A percentile compares a stretch with the other conserved stretches of the same genome.
Evolutionary conservation across 2,113 vertebrate genomes (phyloP).

Genomic region (Ictalurus punctatus): DNA sequence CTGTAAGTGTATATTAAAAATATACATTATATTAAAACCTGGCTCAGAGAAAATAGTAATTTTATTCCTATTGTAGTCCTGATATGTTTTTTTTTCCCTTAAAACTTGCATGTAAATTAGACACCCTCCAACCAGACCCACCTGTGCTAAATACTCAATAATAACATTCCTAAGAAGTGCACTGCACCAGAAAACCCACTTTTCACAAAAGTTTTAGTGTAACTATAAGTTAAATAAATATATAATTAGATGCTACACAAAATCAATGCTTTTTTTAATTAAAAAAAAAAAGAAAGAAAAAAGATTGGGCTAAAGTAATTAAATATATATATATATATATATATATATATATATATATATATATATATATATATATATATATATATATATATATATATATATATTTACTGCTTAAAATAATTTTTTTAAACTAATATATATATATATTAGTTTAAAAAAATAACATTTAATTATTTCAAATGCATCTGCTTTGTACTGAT

Average conservation of each 20-base stretch:
- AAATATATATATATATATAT: not conserved
- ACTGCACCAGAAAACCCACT: not conserved
- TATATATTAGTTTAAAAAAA: not conserved
- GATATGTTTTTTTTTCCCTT: slow-evolving; percentile 32
- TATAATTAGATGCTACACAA: not conserved
- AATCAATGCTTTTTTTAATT: too few species aligned
- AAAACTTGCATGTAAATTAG: slow-evolving; percentile 51
- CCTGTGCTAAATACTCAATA: slow-evolving; percentile 19
- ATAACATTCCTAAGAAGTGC: not conserved
- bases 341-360: too few species aligned
- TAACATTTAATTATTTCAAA: not conserved
- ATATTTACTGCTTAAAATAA: too few species aligned
- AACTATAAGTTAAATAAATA: not conserved
- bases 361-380: too few species aligned
- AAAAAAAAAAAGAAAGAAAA: too few species aligned
- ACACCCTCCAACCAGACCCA: not conserved
- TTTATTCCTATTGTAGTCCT: slow-evolving; percentile 3
- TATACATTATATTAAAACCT: slow-evolving; percentile 65
- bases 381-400: too few species aligned
- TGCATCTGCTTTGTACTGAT: not conserved
- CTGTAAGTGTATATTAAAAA: slow-evolving; percentile 42
- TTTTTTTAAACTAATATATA: too few species aligned
- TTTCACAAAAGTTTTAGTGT: not conserved
- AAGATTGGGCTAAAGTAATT: not conserved
- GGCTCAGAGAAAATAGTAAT: slow-evolving; percentile 53